A percentile compares a stretch with the other conserved stretches of the same genome.
phyloP scores from a whole-genome alignment of 2,113 vertebrate genomes.

The Ursus arctos region DNA sequence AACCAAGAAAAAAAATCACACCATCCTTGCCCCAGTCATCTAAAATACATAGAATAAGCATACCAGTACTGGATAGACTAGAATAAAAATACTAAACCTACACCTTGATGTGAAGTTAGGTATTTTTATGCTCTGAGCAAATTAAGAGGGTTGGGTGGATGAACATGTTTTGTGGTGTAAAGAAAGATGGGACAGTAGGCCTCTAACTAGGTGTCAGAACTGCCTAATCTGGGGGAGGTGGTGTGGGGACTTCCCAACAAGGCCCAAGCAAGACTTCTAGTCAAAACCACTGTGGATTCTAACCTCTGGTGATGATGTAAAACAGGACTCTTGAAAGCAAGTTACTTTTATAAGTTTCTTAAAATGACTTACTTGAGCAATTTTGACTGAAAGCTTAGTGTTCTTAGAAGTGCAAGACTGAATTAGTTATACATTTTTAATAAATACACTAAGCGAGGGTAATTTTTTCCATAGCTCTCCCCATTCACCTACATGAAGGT shows the following conservation, averaged over 20 bases:
- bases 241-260: not conserved
- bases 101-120: not conserved
- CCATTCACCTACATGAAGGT: not conserved
- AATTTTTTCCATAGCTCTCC: not conserved
- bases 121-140: not conserved
- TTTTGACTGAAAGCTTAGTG: not conserved
- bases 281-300: not conserved
- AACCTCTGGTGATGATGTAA: not conserved
- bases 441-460: not conserved
- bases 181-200: not conserved
- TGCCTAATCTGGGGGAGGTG: not conserved
- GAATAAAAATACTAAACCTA: not conserved
- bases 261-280: not conserved
- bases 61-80: not conserved
- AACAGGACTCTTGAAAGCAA: constrained; percentile 6
- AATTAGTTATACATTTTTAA: not conserved
- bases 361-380: constrained; percentile 42
- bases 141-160: not conserved
- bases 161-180: not conserved
- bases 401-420: not conserved
- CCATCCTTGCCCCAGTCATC: not conserved
- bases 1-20: not conserved
- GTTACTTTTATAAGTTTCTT: constrained; percentile 33
- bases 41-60: not conserved
- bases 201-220: not conserved